Percentiles rank a stretch among this genome's conserved stretches.
These are phyloP conservation scores for Calycopis cecrops DNA, from an alignment of 1,140 invertebrate species.

Conservation along the genomic window DNA sequence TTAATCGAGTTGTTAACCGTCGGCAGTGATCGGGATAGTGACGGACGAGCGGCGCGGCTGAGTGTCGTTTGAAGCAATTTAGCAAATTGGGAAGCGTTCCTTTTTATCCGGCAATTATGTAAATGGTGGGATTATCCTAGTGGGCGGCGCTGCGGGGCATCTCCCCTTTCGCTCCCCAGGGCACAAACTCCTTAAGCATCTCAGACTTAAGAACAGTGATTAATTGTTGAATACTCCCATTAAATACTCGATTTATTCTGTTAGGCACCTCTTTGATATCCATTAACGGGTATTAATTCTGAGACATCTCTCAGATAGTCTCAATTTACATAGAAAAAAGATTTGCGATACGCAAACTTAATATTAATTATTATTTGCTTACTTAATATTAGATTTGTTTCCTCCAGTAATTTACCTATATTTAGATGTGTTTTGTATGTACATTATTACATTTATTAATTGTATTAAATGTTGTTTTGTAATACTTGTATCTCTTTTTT, in stretches of 20 bases:
- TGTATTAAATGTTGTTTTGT: too few relatives aligned
- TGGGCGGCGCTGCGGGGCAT: constrained; percentile 60
- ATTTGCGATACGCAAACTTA: too few relatives aligned
- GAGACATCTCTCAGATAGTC: constrained; percentile 3
- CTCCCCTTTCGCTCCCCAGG: constrained; percentile 52
- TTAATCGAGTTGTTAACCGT: constrained; percentile 19
- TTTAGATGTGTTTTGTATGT: too few relatives aligned
- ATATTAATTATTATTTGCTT: too few relatives aligned
- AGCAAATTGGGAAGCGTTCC: constrained; percentile 69
- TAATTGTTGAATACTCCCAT: constrained; percentile 58
- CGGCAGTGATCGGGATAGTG: constrained; percentile 18
- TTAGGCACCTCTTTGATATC: constrained; percentile 39
- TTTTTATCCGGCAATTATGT: constrained; percentile 75
- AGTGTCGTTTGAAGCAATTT: constrained; percentile 69
- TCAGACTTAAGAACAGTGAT: constrained; percentile 65
- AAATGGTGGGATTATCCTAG: constrained; percentile 70
- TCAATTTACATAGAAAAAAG: not conserved
- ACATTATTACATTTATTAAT: too few relatives aligned
- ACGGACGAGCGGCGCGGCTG: constrained; percentile 38
- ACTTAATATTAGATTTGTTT: too few relatives aligned
- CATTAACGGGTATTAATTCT: constrained; percentile 11
- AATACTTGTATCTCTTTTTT: too few relatives aligned
- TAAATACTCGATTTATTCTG: constrained; percentile 59
- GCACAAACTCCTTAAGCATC: constrained; percentile 55
- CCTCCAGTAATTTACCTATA: too few relatives aligned